Percentiles rank a stretch among this genome's conserved stretches.
Conservation (phyloP, 2,888 invertebrate species). For the Parnassius apollo region DNA sequence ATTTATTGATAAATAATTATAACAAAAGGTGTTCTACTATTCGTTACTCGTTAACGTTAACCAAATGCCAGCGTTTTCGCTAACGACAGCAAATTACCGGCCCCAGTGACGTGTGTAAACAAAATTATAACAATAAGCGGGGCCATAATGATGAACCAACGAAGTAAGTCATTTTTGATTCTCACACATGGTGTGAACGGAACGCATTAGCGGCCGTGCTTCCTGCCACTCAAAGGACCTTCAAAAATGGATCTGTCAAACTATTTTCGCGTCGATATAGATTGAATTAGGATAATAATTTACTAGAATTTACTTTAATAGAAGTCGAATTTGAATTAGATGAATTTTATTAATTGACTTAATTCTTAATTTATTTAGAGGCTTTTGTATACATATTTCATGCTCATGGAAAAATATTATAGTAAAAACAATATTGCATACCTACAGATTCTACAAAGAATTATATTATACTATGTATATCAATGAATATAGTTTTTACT, state of each 20-base stretch:
- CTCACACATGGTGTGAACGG: constrained; percentile 67
- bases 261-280: not conserved
- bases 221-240: constrained; percentile 49
- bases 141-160: constrained; percentile 43
- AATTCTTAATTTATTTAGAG: too few relatives aligned
- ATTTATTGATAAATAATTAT: constrained; percentile 52
- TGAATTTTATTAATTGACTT: too few relatives aligned
- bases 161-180: constrained; percentile 55
- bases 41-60: constrained; percentile 48
- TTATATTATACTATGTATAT: too few relatives aligned
- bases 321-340: too few relatives aligned
- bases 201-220: constrained; percentile 56
- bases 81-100: constrained; percentile 59
- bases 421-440: too few relatives aligned
- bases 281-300: too few relatives aligned
- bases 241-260: constrained; percentile 30
- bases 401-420: too few relatives aligned
- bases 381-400: too few relatives aligned
- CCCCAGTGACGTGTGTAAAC: constrained; percentile 52
- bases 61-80: constrained; percentile 52
- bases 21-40: constrained; percentile 45
- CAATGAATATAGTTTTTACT: too few relatives aligned
- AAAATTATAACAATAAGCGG: constrained; percentile 61
- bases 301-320: too few relatives aligned
- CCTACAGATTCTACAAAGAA: too few relatives aligned